Base-by-base conservation (phyloP, 2,888 invertebrate genomes). In the Nezara viridula region DNA sequence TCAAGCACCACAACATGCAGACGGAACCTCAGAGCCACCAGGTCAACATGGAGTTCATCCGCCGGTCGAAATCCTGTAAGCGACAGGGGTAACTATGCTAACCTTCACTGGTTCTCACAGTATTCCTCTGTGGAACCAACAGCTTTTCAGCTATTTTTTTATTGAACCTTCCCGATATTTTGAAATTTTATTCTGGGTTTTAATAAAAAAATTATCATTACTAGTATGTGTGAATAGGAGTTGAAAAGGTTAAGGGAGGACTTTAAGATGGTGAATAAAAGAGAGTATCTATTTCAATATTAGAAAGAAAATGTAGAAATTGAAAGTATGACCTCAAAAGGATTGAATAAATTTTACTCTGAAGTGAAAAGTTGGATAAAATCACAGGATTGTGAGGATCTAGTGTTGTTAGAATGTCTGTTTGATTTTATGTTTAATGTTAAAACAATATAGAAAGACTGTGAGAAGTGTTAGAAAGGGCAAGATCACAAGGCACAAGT, bases 51-150 rank as follows among this genome's bases (percentile, higher is more conserved):
- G 91, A 91, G 86, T 89, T 91, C 89, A 90, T 90, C 50, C 90
- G 89, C 77, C 90, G 91, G 91, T 91, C 91, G 52, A 91, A 91
- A 91, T 91, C 91, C 90, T 91, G 91, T 91, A 91, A 91, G 91
- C 90, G 88, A 85, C 77, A 73, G 86, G 89, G 90, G 90, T 90
- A 90, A 90, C 89, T 89, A 85, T 86, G 81, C 37, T 49, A 89
- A 44, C 55, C 87, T 60, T 52, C 44, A 87, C 21, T 86, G 52
- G n/a, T 10, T 52, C 86, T 32, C 86, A 50, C 32, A 47, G 50
- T 37, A 50, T 37, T 73, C 37, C 66, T 19, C 7, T 2, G 19
- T 9, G 37, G 66, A 19, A 19, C 66, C 37, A 37, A 21, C 19
- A 37, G 66, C 66, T 73, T 19, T 73, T 37, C 66, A 37, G 37